phyloP scores from a whole-genome alignment of 2,797 vertebrate species.

The Sebastes matsubarae region DNA sequence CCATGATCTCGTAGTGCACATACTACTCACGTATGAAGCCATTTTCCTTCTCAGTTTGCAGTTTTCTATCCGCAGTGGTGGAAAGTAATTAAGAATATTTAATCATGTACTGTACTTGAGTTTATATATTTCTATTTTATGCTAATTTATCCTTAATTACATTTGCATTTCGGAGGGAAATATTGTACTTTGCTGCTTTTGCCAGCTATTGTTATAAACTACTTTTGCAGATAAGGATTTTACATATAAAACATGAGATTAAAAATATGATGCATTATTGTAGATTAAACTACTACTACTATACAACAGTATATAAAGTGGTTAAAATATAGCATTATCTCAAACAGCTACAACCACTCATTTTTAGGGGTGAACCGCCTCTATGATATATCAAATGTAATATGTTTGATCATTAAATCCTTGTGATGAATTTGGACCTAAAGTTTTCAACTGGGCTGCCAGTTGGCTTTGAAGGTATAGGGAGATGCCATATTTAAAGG shows the following conservation, averaged over 20 bases:
- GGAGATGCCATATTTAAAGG: too few species aligned
- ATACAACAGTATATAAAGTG: too few species aligned
- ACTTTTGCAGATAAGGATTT: neutral
- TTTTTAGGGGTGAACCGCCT: neutral
- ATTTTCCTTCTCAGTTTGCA: neutral
- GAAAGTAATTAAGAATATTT: neutral
- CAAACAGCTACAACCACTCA: neutral
- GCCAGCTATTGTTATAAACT: neutral
- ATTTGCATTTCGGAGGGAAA: neutral
- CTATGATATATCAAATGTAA: rapidly evolving
- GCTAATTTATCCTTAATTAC: neutral
- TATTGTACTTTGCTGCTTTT: neutral
- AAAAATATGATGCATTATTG: neutral
- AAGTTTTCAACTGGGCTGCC: neutral
- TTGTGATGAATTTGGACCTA: neutral
- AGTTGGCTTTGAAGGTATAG: neutral
- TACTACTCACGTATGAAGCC: neutral
- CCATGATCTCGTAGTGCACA: neutral
- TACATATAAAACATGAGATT: neutral
- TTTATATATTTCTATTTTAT: neutral
- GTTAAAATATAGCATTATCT: too few species aligned
- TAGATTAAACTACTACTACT: neutral
- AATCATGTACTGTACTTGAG: neutral
- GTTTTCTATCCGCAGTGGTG: neutral
- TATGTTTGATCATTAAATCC: neutral